Conservation (phyloP, 2,113 vertebrate genomes). For the Empidonax alnorum region DNA sequence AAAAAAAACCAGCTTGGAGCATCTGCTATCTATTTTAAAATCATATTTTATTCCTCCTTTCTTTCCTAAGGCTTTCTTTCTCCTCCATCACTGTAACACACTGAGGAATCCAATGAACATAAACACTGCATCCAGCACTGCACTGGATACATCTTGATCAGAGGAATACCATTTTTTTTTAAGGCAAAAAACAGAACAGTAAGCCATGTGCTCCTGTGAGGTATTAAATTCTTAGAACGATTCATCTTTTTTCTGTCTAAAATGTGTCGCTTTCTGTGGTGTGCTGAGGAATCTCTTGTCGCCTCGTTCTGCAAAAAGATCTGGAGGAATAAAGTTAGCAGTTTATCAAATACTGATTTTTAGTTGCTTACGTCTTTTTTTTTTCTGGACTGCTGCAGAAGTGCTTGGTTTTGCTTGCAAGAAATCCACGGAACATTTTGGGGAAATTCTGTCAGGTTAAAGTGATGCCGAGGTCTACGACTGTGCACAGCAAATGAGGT, state of each 20-base stretch:
- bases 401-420: neutral
- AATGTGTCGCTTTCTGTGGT: neutral
- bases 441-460: neutral
- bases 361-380: neutral
- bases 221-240: neutral
- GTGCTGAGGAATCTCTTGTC: neutral
- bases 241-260: neutral
- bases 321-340: neutral
- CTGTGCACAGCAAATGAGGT: neutral
- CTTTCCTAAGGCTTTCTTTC: neutral
- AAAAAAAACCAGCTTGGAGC: neutral
- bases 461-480: neutral
- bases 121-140: neutral
- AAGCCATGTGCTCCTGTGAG: neutral
- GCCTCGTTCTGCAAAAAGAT: neutral
- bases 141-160: neutral
- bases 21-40: neutral
- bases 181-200: neutral
- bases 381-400: neutral
- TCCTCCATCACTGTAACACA: neutral
- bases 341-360: neutral
- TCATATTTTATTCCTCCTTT: neutral
- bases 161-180: neutral
- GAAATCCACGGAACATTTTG: neutral
- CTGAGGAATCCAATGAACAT: neutral